A percentile compares a stretch with the other conserved stretches of the same genome.
phyloP scores from a whole-genome alignment of 2,888 invertebrate species.

The Noctua comes region DNA sequence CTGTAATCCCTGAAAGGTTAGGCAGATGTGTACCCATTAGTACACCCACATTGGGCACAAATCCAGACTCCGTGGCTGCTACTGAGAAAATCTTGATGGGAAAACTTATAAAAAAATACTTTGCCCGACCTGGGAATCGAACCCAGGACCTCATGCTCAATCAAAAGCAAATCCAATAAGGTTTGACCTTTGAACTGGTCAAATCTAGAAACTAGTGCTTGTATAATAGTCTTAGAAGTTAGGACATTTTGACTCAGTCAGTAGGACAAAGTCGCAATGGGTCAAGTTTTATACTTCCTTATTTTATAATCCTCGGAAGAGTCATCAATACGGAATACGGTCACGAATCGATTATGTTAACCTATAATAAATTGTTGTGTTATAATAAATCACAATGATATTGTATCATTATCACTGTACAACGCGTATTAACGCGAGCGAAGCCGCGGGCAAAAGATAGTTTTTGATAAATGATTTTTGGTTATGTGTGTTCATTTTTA shows the following conservation, averaged over 20 bases:
- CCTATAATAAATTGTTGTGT: not conserved
- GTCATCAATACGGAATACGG: not conserved
- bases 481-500: not conserved
- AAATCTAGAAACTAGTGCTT: conserved; percentile 1
- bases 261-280: conserved; percentile 1
- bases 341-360: conserved; percentile 2
- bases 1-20: no score
- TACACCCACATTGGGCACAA: no score
- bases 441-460: no score
- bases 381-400: not conserved
- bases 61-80: no score
- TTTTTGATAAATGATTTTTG: not conserved
- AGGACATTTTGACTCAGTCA: conserved; percentile 15
- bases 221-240: conserved; percentile 31
- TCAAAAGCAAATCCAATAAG: not conserved
- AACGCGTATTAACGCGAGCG: no score
- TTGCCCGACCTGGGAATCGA: no score
- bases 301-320: conserved; percentile 22
- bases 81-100: no score
- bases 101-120: no score
- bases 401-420: no score
- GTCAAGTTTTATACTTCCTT: conserved; percentile 25
- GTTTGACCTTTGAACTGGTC: conserved; percentile 20
- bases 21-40: no score
- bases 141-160: no score